Evolutionary conservation across 2,113 vertebrate genomes (phyloP).

Genomic region (Rhizomys pruinosus): DNA sequence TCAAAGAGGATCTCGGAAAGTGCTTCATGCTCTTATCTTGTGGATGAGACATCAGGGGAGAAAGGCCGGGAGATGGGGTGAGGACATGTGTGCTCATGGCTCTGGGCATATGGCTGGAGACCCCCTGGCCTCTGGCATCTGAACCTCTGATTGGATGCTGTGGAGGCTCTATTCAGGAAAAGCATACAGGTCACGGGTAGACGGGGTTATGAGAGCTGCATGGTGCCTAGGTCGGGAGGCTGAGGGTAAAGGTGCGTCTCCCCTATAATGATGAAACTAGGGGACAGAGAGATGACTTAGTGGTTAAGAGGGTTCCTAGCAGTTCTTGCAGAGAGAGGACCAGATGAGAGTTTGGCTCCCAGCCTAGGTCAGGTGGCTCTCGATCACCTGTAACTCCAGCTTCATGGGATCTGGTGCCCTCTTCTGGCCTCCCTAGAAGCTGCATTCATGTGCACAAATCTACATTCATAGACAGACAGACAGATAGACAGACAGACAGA

Average conservation of each 20-base stretch:
- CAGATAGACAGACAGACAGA: too few relatives aligned
- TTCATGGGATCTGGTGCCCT: not conserved
- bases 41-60: not conserved
- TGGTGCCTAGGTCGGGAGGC: not conserved
- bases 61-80: not conserved
- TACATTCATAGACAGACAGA: too few relatives aligned
- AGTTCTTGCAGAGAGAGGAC: not conserved
- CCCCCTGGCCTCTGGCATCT: too few relatives aligned
- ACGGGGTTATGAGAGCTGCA: not conserved
- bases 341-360: not conserved
- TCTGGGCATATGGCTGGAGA: not conserved
- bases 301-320: not conserved
- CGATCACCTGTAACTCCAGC: not conserved
- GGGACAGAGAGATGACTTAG: not conserved
- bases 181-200: not conserved
- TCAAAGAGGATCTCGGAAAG: not conserved
- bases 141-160: not conserved
- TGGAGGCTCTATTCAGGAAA: accelerated
- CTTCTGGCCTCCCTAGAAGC: not conserved
- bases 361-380: not conserved
- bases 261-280: not conserved
- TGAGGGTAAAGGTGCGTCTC: not conserved
- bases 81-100: too few relatives aligned
- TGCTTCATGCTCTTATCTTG: not conserved
- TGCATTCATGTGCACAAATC: not conserved